phyloP scores from a whole-genome alignment of 2,888 invertebrate genomes.

The Epirrita christyi region DNA sequence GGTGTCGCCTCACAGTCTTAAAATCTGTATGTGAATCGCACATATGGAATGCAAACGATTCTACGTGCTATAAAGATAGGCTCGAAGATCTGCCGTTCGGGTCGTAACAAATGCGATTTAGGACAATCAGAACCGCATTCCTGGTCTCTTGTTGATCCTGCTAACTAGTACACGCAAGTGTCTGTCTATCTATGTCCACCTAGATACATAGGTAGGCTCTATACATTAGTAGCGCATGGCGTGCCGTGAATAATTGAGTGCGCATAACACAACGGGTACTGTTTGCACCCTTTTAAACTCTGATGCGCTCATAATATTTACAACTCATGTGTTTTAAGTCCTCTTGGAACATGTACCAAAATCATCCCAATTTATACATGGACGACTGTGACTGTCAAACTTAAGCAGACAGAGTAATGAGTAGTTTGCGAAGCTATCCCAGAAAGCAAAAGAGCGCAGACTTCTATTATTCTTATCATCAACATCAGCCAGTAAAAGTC shows the following conservation, averaged over 20 bases:
- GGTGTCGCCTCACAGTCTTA: constrained; percentile 26
- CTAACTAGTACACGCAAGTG: constrained; percentile 21
- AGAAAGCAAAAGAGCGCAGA: no score
- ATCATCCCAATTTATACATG: no score
- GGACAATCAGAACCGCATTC: constrained; percentile 35
- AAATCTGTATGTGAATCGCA: constrained; percentile 32
- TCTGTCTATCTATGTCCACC: constrained; percentile 5
- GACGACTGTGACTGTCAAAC: no score
- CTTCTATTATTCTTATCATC: no score
- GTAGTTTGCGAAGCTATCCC: no score
- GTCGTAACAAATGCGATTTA: constrained; percentile 30
- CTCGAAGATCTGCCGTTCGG: constrained; percentile 19
- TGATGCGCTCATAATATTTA: no score
- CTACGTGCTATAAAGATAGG: constrained; percentile 20
- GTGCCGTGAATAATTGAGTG: constrained; percentile 17
- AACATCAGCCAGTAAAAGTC: no score
- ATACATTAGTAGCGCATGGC: not conserved
- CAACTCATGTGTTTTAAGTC: no score
- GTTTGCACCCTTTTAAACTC: constrained; percentile 22
- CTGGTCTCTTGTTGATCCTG: constrained; percentile 25
- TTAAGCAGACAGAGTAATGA: no score
- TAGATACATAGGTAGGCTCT: constrained; percentile 8
- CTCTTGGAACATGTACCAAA: no score
- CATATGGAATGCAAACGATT: constrained; percentile 32
- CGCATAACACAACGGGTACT: not conserved